A percentile compares a stretch with the other conserved stretches of the same genome.
Conservation (phyloP, 2,113 vertebrate genomes). For the Lynx canadensis region DNA sequence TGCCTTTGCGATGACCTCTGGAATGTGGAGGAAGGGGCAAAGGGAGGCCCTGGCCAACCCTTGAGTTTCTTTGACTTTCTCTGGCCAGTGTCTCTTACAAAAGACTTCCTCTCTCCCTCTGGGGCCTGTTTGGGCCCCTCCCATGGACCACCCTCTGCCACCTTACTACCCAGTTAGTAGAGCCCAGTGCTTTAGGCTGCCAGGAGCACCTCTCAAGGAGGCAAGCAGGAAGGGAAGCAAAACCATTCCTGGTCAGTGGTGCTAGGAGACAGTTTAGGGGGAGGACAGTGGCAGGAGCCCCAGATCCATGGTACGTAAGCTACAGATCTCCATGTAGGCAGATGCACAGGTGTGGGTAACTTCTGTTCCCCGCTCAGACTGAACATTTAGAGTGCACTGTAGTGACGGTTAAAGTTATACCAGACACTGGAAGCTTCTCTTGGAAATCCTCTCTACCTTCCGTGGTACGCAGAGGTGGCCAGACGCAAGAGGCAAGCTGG, state of each 20-base stretch:
- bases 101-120: neutral
- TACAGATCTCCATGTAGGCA: accelerated
- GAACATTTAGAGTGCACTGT: neutral
- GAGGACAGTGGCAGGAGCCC: neutral
- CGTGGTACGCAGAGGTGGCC: neutral
- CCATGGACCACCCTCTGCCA: accelerated
- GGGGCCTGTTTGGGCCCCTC: neutral
- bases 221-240: neutral
- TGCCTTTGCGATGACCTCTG: neutral
- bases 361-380: neutral
- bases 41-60: neutral
- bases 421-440: neutral
- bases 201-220: neutral
- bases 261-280: neutral
- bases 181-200: neutral
- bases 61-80: neutral
- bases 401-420: neutral
- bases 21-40: neutral
- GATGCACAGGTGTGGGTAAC: neutral
- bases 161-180: neutral
- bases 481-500: neutral
- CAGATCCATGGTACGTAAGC: accelerated
- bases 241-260: neutral
- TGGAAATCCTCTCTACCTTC: neutral
- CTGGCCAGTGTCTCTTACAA: accelerated